phyloP scores from a whole-genome alignment of 2,888 invertebrate genomes.

The Pocota personata region DNA sequence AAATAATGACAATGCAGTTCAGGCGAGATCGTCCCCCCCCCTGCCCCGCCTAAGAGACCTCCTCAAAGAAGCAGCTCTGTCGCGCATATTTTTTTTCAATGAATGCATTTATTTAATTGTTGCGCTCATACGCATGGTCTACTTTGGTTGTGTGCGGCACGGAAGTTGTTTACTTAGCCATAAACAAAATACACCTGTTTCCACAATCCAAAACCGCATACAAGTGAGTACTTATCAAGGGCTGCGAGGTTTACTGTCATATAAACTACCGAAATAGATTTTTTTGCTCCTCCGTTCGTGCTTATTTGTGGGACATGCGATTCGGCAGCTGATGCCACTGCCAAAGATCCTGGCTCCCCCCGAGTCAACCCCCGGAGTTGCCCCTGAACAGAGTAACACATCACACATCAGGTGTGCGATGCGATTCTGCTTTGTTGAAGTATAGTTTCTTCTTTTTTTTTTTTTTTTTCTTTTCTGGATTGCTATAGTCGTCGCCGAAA shows the following conservation, averaged over 20 bases:
- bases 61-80: neutral
- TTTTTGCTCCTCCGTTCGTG: slow-evolving; percentile 47
- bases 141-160: slow-evolving; percentile 42
- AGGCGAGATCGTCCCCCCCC: slow-evolving; percentile 7
- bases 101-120: slow-evolving; percentile 66
- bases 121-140: slow-evolving; percentile 28
- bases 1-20: slow-evolving; percentile 53
- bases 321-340: slow-evolving; percentile 65
- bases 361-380: neutral
- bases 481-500: slow-evolving; percentile 46
- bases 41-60: slow-evolving; percentile 1
- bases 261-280: slow-evolving; percentile 69
- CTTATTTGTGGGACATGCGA: slow-evolving; percentile 65
- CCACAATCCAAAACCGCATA: slow-evolving; percentile 27
- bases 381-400: slow-evolving; percentile 39
- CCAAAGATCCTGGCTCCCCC: slow-evolving; percentile 26
- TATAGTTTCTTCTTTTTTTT: neutral
- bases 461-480: neutral
- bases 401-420: slow-evolving; percentile 71
- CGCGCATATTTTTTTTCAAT: slow-evolving; percentile 46
- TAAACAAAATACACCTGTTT: slow-evolving; percentile 70
- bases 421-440: slow-evolving; percentile 43
- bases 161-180: slow-evolving; percentile 68
- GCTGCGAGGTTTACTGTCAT: slow-evolving; percentile 71
- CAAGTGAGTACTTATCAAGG: slow-evolving; percentile 61